phyloP scores from a whole-genome alignment of 2,888 invertebrate genomes.

The Alitta virens region DNA sequence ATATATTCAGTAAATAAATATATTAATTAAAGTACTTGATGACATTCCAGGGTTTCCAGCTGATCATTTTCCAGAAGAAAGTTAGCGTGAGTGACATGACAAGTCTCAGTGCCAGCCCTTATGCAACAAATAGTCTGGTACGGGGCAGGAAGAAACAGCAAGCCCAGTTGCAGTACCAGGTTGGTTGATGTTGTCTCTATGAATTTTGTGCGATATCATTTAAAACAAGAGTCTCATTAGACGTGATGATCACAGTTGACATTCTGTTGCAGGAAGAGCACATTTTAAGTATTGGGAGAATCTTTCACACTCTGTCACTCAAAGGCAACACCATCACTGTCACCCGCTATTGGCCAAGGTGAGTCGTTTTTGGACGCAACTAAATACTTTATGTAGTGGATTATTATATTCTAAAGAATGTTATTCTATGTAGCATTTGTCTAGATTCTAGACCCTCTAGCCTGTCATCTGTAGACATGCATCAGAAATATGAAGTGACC shows the following conservation, averaged over 20 bases:
- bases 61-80: conserved; percentile 34
- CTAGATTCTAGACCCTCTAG: too few species aligned
- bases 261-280: conserved; percentile 57
- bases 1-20: conserved; percentile 4
- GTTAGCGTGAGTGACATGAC: neutral
- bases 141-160: neutral
- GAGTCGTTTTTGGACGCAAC: conserved; percentile 57
- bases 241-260: too few species aligned
- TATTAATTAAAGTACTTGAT: neutral
- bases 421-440: too few species aligned
- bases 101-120: conserved; percentile 21
- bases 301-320: conserved; percentile 88
- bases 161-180: too few species aligned
- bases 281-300: conserved; percentile 86
- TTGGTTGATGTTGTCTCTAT: too few species aligned
- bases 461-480: too few species aligned
- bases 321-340: conserved; percentile 88
- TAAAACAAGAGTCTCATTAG: too few species aligned
- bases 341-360: conserved; percentile 83
- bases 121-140: conserved; percentile 3
- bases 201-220: too few species aligned
- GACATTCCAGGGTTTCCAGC: conserved; percentile 45
- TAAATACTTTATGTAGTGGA: too few species aligned
- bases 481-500: too few species aligned
- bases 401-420: too few species aligned